Base-by-base conservation (phyloP, 2,797 vertebrate species). In the Stomatorhinus walkeri region DNA sequence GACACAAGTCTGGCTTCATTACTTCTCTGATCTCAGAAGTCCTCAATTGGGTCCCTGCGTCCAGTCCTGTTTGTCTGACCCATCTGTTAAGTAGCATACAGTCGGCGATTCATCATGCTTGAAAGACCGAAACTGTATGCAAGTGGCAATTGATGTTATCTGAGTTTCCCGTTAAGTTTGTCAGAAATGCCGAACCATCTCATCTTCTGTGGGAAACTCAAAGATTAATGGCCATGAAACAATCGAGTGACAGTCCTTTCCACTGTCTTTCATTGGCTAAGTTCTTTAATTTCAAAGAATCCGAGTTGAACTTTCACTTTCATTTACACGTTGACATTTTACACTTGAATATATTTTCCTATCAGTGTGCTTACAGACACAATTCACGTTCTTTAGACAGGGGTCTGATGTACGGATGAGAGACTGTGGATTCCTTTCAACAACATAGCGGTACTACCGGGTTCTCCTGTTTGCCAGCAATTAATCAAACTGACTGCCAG, bases 401-500 rank as follows among this genome's bases (percentile, higher is more conserved):
- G 76, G 36, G 76, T 46, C 40, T 46, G 40, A 9, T 10, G 19
- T 81, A 19, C 76, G 10, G 40, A 43, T n/a, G 40, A 46, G 40
- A 46, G 22, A 40, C 19, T 81, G 40, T 81, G 76, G 76, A 46
- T 81, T 81, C 40, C 19, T 40, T 40, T 40, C 32, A 40, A n/a
- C 36, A 7, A n/a, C 6, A 43, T 43, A 51, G 24, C 51, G 2
- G 28, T 28, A 0, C 14, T 59, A 12, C 14, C 16, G 0, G 85
- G 12, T n/a, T 59, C 24, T 7, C 56, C 12, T 5, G 43, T 68
- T 56, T 76, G 28, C 49, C 22, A 48, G 48, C 28, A 51, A 83
- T 24, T 88, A 59, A 88, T 85, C 85, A 46, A 85, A 89, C 40
- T 89, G 43, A 64, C 28, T 49, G 87, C 43, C 87, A 85, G 87